These are phyloP conservation scores for Puma concolor DNA, from an alignment of 2,113 vertebrate genomes.

Conservation along the genomic window DNA sequence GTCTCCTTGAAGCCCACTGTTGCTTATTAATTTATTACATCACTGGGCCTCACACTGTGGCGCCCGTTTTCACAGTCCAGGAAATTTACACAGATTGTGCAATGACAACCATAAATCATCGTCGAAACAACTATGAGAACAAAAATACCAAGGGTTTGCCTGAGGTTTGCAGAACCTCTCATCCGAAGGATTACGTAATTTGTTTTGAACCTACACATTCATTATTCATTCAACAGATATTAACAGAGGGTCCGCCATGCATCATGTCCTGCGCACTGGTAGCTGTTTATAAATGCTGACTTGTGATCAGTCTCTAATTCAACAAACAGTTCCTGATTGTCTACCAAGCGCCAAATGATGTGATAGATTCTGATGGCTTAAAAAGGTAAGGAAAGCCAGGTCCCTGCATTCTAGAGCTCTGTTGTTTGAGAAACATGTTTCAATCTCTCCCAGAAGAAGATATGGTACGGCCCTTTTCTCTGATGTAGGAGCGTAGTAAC, in stretches of 20 bases:
- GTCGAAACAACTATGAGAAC: not conserved
- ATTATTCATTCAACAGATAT: conserved; percentile 34
- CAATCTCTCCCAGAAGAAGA: not conserved
- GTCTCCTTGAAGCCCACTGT: not conserved
- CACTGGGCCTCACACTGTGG: not conserved
- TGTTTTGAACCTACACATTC: conserved; percentile 59
- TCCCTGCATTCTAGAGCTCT: not conserved
- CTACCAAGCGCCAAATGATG: not conserved
- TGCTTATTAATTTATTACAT: conserved; percentile 37
- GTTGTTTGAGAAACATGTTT: not conserved
- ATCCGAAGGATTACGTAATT: not conserved
- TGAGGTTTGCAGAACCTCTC: conserved; percentile 39
- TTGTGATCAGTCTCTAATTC: conserved; percentile 4
- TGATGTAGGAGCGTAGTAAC: not conserved
- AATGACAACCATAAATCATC: conserved; percentile 32
- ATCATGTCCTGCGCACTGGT: not conserved
- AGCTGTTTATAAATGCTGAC: not conserved
- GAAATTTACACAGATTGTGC: conserved; percentile 14
- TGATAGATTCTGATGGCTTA: not conserved
- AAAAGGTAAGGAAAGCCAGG: not conserved
- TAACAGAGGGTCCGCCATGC: not conserved
- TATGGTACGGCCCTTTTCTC: not conserved
- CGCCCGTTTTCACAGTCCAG: not conserved
- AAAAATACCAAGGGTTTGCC: conserved; percentile 40
- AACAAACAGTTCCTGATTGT: not conserved